phyloP scores from a whole-genome alignment of 2,888 invertebrate genomes.

The Gasteruption jaculator region DNA sequence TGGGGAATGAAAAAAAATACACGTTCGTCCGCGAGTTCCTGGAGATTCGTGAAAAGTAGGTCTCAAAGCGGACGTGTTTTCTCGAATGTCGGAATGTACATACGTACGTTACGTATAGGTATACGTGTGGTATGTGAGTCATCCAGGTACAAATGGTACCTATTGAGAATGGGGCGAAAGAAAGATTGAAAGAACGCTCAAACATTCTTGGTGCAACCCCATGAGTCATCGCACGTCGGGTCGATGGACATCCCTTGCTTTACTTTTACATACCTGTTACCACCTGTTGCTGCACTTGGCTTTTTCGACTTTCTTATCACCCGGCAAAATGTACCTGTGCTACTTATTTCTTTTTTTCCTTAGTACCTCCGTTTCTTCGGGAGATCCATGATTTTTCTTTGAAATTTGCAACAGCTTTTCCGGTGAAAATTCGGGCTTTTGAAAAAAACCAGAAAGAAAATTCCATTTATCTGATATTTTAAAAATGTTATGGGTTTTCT shows the following conservation, averaged over 20 bases:
- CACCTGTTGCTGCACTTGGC: conserved; percentile 46
- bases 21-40: neutral
- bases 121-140: conserved; percentile 29
- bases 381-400: conserved; percentile 1
- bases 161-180: neutral
- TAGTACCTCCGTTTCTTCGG: neutral
- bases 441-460: neutral
- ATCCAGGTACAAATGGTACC: conserved; percentile 25
- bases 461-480: neutral
- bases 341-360: neutral
- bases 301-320: conserved; percentile 23
- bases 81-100: conserved; percentile 21
- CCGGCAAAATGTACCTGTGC: conserved; percentile 5
- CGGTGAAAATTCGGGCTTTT: too few relatives aligned
- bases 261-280: conserved; percentile 32
- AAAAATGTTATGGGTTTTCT: neutral
- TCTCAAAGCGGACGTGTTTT: conserved; percentile 22
- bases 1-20: too few relatives aligned
- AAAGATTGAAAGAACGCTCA: conserved; percentile 25
- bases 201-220: conserved; percentile 44
- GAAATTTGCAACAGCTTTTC: conserved; percentile 4
- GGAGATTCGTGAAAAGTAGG: conserved; percentile 12
- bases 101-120: too few relatives aligned
- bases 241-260: conserved; percentile 33
- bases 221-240: conserved; percentile 40